Percentiles rank a stretch among this genome's conserved stretches.
phyloP scores from a whole-genome alignment of 2,797 vertebrate genomes.

The Trichosurus vulpecula region DNA sequence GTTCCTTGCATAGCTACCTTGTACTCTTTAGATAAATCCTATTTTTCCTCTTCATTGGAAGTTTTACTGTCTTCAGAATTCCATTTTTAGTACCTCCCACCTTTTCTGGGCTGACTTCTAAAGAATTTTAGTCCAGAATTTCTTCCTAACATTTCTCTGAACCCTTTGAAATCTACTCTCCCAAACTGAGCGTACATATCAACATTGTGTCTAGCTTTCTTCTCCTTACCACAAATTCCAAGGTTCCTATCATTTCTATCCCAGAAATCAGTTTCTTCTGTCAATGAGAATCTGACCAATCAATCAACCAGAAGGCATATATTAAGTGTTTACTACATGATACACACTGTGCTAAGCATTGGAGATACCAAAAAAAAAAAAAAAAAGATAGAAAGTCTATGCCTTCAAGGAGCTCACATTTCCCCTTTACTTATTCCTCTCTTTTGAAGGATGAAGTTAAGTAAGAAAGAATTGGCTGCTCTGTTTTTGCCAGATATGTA shows the following conservation, averaged over 20 bases:
- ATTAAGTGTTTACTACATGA: neutral
- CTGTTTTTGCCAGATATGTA: neutral
- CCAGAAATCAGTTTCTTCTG: neutral
- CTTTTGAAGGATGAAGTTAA: neutral
- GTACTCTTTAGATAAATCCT: neutral
- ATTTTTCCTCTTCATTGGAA: neutral
- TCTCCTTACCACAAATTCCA: neutral
- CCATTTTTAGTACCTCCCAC: neutral
- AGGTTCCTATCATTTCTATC: neutral
- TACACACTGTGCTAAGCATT: neutral
- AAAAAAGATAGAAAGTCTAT: neutral
- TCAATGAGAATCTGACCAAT: neutral
- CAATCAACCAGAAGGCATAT: neutral
- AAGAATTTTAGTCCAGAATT: neutral
- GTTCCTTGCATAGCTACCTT: neutral
- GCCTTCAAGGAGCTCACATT: neutral
- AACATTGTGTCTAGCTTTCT: neutral
- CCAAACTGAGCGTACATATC: neutral
- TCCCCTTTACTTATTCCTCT: neutral
- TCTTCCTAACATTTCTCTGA: neutral
- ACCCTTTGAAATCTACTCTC: neutral
- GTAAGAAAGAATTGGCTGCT: neutral
- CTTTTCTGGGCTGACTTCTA: neutral
- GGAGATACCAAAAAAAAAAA: neutral
- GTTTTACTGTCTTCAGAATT: neutral